phyloP scores from a whole-genome alignment of 2,113 vertebrate genomes.

The Xiphorhynchus elegans region DNA sequence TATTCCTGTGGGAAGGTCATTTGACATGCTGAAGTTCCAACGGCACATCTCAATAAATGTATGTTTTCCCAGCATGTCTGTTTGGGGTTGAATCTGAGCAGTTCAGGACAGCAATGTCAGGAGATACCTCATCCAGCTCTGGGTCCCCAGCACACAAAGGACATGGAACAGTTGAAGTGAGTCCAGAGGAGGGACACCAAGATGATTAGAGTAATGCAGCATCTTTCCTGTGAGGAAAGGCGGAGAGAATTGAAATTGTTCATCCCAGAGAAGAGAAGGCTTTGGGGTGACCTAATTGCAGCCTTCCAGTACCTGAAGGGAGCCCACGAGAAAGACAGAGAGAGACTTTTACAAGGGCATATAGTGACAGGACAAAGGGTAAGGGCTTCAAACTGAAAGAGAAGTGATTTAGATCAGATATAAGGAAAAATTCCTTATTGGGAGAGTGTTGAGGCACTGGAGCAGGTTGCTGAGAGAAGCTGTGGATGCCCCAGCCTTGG shows the following conservation, averaged over 20 bases:
- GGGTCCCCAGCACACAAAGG: not conserved
- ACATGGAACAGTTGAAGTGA: not conserved
- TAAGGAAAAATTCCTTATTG: not conserved
- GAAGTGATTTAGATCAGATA: not conserved
- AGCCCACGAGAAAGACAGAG: not conserved
- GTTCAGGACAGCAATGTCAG: not conserved
- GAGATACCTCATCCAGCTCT: not conserved
- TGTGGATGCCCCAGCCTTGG: not conserved
- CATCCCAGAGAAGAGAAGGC: not conserved
- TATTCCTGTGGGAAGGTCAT: not conserved
- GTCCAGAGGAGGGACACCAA: not conserved
- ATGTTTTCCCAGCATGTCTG: not conserved
- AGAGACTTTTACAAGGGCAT: not conserved
- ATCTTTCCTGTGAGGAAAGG: not conserved
- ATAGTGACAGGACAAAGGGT: not conserved
- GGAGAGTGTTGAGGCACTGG: not conserved
- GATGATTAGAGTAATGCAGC: not conserved
- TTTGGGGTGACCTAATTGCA: not conserved
- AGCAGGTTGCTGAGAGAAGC: not conserved
- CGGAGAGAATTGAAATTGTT: not conserved
- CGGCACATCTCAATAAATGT: not conserved
- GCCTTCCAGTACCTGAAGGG: not conserved
- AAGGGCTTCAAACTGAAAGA: not conserved
- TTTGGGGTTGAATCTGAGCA: not conserved
- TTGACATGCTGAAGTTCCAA: not conserved